A percentile compares a stretch with the other conserved stretches of the same genome.
These are phyloP conservation scores for Margaritifera margaritifera DNA, from an alignment of 2,888 invertebrate species.

Conservation along the genomic window DNA sequence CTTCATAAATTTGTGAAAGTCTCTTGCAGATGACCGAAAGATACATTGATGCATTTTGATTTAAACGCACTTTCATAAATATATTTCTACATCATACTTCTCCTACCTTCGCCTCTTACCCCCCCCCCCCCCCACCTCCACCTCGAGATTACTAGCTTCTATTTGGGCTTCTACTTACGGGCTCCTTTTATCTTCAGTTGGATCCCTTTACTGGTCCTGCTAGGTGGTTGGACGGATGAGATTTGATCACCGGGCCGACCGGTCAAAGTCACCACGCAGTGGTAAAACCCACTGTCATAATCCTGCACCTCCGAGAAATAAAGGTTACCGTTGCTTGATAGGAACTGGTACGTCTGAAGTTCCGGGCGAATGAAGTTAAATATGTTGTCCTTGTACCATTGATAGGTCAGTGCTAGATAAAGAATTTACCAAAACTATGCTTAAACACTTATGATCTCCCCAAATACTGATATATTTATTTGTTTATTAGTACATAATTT, in stretches of 20 bases:
- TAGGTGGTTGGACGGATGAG: slow-evolving; percentile 44
- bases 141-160: too few relatives aligned
- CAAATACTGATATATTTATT: background rate
- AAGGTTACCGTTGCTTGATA: slow-evolving; percentile 92
- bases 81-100: too few relatives aligned
- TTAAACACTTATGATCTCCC: background rate
- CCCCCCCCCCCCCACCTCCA: too few relatives aligned
- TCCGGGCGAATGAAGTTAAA: slow-evolving; percentile 90
- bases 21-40: too few relatives aligned
- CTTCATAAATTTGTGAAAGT: too few relatives aligned
- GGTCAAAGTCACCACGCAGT: slow-evolving; percentile 51
- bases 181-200: slow-evolving; percentile 43
- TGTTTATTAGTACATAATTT: too few relatives aligned
- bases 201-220: slow-evolving; percentile 46
- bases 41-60: too few relatives aligned
- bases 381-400: slow-evolving; percentile 44
- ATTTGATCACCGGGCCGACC: slow-evolving; percentile 33
- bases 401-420: slow-evolving; percentile 36
- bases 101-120: background rate
- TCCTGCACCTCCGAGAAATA: slow-evolving; percentile 95
- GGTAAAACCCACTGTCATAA: slow-evolving; percentile 74
- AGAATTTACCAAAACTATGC: background rate
- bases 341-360: slow-evolving; percentile 85
- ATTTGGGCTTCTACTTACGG: slow-evolving; percentile 28
- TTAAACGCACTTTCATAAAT: too few relatives aligned